A percentile compares a stretch with the other conserved stretches of the same genome.
Conservation (phyloP, 1,140 invertebrate species). For the Phymastichus coffea region DNA sequence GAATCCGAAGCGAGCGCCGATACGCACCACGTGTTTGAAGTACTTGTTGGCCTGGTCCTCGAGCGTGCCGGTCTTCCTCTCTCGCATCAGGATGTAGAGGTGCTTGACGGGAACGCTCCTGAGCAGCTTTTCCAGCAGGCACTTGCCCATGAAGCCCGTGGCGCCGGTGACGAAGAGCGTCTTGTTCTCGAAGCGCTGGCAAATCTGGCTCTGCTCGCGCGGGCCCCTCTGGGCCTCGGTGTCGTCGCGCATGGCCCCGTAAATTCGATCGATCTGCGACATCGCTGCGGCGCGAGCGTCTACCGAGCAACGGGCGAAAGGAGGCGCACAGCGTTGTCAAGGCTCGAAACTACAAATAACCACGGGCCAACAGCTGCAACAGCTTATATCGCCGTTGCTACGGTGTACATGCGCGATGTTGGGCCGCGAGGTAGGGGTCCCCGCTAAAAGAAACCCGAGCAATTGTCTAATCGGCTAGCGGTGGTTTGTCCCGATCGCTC, state of each 20-base stretch:
- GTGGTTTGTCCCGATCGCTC: no score
- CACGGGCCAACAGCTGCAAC: no score
- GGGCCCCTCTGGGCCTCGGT: conserved; percentile 19
- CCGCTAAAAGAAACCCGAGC: no score
- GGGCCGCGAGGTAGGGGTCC: no score
- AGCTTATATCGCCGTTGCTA: no score
- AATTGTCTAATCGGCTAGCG: no score
- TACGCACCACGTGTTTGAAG: neutral
- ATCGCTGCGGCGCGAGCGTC: neutral
- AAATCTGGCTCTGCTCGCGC: conserved; percentile 34
- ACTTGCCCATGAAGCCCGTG: conserved; percentile 66
- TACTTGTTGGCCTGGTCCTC: neutral
- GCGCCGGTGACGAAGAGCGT: conserved; percentile 34
- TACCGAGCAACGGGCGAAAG: no score
- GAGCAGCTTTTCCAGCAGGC: conserved; percentile 65
- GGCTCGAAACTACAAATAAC: no score
- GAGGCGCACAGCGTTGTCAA: no score
- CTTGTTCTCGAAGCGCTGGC: conserved; percentile 35
- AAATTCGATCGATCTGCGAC: conserved; percentile 31
- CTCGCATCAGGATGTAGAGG: conserved; percentile 63
- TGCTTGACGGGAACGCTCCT: conserved; percentile 60
- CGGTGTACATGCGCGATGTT: no score
- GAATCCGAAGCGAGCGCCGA: no score
- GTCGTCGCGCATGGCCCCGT: conserved; percentile 36
- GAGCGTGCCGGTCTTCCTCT: conserved; percentile 55